These are phyloP conservation scores for Oryzias melastigma DNA, from an alignment of 2,113 vertebrate species.

Conservation along the genomic window DNA sequence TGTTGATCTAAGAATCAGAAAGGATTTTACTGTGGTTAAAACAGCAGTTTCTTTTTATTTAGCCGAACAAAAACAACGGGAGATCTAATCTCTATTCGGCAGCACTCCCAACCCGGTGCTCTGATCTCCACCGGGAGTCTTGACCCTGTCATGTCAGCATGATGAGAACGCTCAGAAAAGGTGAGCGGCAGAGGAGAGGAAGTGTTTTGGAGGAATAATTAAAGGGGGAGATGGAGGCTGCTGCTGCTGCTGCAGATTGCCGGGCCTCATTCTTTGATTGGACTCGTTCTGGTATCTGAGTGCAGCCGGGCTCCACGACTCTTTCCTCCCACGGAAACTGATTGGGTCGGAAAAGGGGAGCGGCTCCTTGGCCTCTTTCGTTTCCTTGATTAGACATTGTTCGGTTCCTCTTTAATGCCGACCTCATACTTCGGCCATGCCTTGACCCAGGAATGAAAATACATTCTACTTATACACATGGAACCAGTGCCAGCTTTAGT, in stretches of 20 bases:
- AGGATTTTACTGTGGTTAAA: too few species aligned
- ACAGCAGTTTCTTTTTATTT: too few species aligned
- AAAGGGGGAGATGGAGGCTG: slow-evolving; percentile 4
- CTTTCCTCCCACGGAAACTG: slow-evolving; percentile 17
- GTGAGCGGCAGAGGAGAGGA: neutral
- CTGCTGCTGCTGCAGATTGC: slow-evolving; percentile 8
- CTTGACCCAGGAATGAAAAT: slow-evolving; percentile 6
- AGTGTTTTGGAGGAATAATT: slow-evolving; percentile 40
- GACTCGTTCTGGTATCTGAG: slow-evolving; percentile 24
- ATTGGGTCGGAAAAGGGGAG: slow-evolving; percentile 33
- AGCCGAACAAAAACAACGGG: neutral
- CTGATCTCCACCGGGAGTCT: slow-evolving; percentile 5
- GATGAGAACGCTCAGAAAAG: slow-evolving; percentile 20
- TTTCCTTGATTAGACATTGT: slow-evolving; percentile 36
- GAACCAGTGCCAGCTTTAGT: neutral
- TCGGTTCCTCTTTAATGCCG: neutral
- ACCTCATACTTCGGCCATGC: neutral
- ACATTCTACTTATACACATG: slow-evolving; percentile 17
- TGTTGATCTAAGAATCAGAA: too few species aligned
- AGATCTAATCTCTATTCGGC: neutral
- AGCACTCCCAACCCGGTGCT: too few species aligned
- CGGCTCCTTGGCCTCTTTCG: slow-evolving; percentile 19
- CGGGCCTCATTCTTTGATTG: slow-evolving; percentile 49
- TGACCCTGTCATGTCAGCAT: slow-evolving; percentile 13
- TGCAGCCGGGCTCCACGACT: slow-evolving; percentile 9